phyloP scores from a whole-genome alignment of 2,113 vertebrate genomes.

The Telmatochromis brichardi region DNA sequence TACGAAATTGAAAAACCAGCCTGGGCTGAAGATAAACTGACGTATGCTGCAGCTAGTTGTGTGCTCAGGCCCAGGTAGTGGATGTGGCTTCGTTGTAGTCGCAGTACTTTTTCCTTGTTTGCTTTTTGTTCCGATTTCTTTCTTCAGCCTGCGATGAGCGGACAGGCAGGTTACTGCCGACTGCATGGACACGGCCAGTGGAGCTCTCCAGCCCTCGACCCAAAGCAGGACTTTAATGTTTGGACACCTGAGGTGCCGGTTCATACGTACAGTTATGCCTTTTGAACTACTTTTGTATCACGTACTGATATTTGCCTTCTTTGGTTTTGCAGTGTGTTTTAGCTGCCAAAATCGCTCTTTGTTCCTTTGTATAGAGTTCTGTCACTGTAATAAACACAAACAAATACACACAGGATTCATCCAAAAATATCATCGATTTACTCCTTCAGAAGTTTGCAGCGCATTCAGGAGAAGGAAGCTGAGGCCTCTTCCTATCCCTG shows the following conservation, averaged over 20 bases:
- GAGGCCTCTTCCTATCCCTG: slow-evolving; percentile 17
- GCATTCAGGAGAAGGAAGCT: slow-evolving; percentile 23
- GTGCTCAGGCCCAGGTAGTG: slow-evolving; percentile 58
- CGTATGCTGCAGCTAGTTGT: slow-evolving; percentile 58
- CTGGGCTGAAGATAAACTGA: slow-evolving; percentile 35
- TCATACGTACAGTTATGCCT: slow-evolving; percentile 69
- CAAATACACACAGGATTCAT: slow-evolving; percentile 41
- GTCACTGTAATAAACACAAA: slow-evolving; percentile 49
- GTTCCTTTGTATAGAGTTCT: slow-evolving; percentile 66
- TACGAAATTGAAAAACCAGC: slow-evolving; percentile 31
- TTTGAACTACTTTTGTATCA: slow-evolving; percentile 70
- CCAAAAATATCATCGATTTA: slow-evolving; percentile 23
- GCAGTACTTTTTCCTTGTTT: slow-evolving; percentile 61
- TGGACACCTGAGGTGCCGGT: slow-evolving; percentile 53
- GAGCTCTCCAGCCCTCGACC: slow-evolving; percentile 43
- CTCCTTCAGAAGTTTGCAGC: slow-evolving; percentile 38
- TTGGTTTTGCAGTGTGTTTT: slow-evolving; percentile 66
- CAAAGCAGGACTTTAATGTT: slow-evolving; percentile 45
- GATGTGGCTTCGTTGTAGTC: slow-evolving; percentile 72
- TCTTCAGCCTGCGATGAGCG: slow-evolving; percentile 45
- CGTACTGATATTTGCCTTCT: slow-evolving; percentile 72
- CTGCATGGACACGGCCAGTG: slow-evolving; percentile 53
- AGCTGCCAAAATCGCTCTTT: slow-evolving; percentile 68
- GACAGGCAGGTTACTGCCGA: slow-evolving; percentile 64
- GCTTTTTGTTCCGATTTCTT: slow-evolving; percentile 45